These are phyloP conservation scores for Montipora cactus DNA, from an alignment of 64 coral and sea anemone species.

Conservation along the genomic window DNA sequence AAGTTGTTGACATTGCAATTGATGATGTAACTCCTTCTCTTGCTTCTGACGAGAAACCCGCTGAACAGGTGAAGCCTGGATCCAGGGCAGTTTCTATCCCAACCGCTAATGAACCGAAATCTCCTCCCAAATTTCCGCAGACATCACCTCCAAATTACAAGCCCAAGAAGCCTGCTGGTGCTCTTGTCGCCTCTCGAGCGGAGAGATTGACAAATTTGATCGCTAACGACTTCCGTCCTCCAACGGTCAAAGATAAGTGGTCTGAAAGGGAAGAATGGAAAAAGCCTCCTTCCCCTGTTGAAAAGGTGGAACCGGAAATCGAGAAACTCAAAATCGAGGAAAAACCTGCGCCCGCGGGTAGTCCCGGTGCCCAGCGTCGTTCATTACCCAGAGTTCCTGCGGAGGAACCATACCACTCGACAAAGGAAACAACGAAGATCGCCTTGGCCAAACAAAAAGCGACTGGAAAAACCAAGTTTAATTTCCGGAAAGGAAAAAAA, in stretches of 20 bases:
- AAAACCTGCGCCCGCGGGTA: conserved; percentile 11
- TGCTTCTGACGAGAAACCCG: conserved; percentile 32
- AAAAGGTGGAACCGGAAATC: neutral
- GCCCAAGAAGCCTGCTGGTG: conserved; percentile 12
- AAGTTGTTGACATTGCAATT: conserved; percentile 81
- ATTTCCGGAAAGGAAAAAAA: neutral
- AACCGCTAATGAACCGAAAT: conserved; percentile 23
- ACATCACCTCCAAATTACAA: neutral
- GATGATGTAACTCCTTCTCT: conserved; percentile 45
- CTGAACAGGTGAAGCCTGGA: conserved; percentile 1
- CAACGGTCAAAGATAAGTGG: conserved; percentile 34
- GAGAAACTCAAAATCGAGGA: conserved; percentile 26
- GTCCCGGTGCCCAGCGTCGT: conserved; percentile 40
- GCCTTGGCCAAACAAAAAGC: conserved; percentile 20
- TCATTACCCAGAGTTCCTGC: conserved; percentile 56
- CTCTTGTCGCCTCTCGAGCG: conserved; percentile 69
- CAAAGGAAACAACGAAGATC: conserved; percentile 69
- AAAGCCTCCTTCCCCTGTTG: neutral
- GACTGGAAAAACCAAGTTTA: conserved; percentile 24
- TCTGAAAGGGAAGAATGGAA: neutral
- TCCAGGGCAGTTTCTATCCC: neutral
- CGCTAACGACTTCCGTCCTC: conserved; percentile 63
- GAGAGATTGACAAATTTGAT: conserved; percentile 75
- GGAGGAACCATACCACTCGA: conserved; percentile 66
- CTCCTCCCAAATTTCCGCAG: neutral